Conservation (phyloP, 2,888 invertebrate genomes). For the Platypus cylindrus region DNA sequence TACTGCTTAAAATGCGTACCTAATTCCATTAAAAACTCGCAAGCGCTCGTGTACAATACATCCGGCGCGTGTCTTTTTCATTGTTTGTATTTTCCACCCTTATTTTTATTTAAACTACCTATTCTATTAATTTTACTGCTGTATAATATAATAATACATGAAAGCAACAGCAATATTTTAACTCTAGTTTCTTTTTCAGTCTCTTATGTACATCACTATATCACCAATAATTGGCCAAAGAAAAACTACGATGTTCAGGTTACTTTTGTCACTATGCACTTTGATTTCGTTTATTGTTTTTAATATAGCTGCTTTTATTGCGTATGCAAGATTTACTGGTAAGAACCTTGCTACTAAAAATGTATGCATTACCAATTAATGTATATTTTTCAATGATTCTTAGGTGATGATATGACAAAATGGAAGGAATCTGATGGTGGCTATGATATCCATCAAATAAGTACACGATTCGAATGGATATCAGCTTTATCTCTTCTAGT, state of each 20-base stretch:
- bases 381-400: conserved; percentile 7
- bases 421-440: conserved; percentile 21
- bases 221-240: conserved; percentile 18
- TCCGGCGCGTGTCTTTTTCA: too few species aligned
- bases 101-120: too few species aligned
- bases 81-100: too few species aligned
- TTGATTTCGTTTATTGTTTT: conserved; percentile 14
- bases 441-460: conserved; percentile 17
- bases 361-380: background rate
- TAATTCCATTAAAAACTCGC: background rate
- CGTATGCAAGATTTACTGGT: conserved; percentile 16
- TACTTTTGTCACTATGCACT: conserved; percentile 14
- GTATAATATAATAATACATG: too few species aligned
- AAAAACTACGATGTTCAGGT: conserved; percentile 15
- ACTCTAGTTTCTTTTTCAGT: conserved; percentile 18
- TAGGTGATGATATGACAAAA: conserved; percentile 18
- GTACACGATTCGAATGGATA: conserved; percentile 19
- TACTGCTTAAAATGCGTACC: background rate
- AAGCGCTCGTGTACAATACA: background rate
- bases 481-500: conserved; percentile 17
- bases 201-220: conserved; percentile 16
- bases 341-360: conserved; percentile 3
- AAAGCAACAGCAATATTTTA: too few species aligned
- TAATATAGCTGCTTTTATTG: conserved; percentile 12
- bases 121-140: too few species aligned